Conservation (phyloP, 2,797 vertebrate genomes). For the Falco novaeseelandiae region DNA sequence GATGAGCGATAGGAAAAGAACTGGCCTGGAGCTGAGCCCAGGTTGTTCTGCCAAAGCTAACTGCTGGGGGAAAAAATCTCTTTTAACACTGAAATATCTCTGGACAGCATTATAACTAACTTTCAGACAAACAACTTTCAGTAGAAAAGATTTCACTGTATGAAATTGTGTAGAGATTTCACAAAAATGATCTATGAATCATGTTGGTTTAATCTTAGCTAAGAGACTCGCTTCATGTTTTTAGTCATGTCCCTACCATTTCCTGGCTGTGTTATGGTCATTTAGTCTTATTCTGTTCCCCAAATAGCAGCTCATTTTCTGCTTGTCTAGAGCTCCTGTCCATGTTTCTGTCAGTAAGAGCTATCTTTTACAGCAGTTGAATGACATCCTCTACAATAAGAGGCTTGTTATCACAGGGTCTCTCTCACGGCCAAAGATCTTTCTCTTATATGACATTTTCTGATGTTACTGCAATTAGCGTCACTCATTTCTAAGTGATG, state of each 20-base stretch:
- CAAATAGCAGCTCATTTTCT: background rate
- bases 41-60: background rate
- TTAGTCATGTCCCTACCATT: background rate
- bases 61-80: background rate
- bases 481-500: background rate
- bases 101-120: background rate
- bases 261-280: background rate
- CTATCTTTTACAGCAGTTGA: background rate
- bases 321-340: background rate
- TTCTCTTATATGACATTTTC: background rate
- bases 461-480: background rate
- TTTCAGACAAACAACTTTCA: background rate
- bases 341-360: background rate
- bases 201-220: background rate
- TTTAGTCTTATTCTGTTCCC: background rate
- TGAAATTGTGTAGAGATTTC: too few species aligned
- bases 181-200: background rate
- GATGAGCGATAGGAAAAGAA: constrained; percentile 7
- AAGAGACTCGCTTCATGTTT: background rate
- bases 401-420: background rate
- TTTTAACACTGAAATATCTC: background rate
- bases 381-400: background rate
- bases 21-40: constrained; percentile 30
- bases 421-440: background rate
- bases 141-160: background rate